These are phyloP conservation scores for Bostrychus sinensis DNA, from an alignment of 2,113 vertebrate species.

Conservation along the genomic window DNA sequence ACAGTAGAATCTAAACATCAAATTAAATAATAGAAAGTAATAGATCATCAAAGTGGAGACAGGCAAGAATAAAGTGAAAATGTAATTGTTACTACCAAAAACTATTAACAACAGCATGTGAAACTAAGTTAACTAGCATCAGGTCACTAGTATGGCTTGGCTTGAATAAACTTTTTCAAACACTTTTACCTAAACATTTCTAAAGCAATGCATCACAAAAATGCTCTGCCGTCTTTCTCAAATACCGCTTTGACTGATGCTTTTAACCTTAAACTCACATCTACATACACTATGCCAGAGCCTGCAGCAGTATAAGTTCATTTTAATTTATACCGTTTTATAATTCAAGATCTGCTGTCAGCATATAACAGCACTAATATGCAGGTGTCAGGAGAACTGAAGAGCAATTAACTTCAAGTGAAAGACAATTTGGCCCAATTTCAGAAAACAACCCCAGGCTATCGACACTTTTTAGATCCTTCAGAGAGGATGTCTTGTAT, in stretches of 20 bases:
- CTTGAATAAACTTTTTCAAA: too few relatives aligned
- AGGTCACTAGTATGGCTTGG: too few relatives aligned
- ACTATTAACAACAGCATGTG: too few relatives aligned
- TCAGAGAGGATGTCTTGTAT: constrained; percentile 14
- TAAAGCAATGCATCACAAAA: background rate
- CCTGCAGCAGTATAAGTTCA: constrained; percentile 5
- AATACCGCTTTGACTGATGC: background rate
- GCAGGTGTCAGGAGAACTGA: constrained; percentile 9
- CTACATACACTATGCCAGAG: background rate
- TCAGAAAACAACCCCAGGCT: constrained; percentile 29
- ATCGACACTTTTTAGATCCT: background rate
- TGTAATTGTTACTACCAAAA: too few relatives aligned
- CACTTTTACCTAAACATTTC: background rate
- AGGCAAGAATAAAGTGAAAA: too few relatives aligned
- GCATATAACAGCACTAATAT: constrained; percentile 4
- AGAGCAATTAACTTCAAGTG: constrained; percentile 3
- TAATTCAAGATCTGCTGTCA: constrained; percentile 12
- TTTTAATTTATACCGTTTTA: constrained; percentile 29
- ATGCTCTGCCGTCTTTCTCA: background rate
- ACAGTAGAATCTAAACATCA: too few relatives aligned
- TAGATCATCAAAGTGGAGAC: too few relatives aligned
- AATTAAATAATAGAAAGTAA: too few relatives aligned
- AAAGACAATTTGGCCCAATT: constrained; percentile 7
- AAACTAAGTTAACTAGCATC: too few relatives aligned
- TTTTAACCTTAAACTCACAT: background rate